A percentile compares a stretch with the other conserved stretches of the same genome.
Conservation (phyloP, 1,140 invertebrate genomes). For the Teleopsis dalmanni region DNA sequence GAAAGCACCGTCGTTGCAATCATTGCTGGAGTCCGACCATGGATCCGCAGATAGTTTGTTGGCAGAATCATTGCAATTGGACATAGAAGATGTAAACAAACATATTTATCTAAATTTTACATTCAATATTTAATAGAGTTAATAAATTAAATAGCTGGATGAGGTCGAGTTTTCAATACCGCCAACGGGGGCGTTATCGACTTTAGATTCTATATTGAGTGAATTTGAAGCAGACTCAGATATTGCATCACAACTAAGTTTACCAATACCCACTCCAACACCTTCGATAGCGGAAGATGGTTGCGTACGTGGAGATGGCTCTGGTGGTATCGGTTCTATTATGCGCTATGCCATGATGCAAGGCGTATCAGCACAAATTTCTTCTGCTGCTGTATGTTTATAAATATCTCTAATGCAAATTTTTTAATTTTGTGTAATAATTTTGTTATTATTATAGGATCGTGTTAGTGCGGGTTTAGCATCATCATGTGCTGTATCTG, state of each 20-base stretch:
- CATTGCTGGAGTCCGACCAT: conserved; percentile 56
- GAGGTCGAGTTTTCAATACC: conserved; percentile 80
- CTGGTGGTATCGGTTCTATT: conserved; percentile 56
- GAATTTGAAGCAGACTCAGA: conserved; percentile 59
- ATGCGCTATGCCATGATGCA: conserved; percentile 74
- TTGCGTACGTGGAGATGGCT: conserved; percentile 25
- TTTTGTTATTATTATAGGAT: conserved; percentile 52
- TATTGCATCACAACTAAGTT: conserved; percentile 47
- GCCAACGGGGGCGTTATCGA: conserved; percentile 65
- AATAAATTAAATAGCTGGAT: conserved; percentile 52
- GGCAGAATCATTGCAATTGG: conserved; percentile 50
- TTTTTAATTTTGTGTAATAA: not conserved
- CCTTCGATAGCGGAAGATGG: conserved; percentile 38
- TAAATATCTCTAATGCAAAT: not conserved
- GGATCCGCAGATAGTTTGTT: conserved; percentile 59
- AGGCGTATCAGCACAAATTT: conserved; percentile 78
- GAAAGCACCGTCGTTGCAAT: conserved; percentile 51
- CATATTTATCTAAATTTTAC: not conserved
- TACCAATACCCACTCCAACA: conserved; percentile 45
- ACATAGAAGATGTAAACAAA: conserved; percentile 57
- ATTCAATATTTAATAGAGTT: conserved; percentile 4
- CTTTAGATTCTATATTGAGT: conserved; percentile 77
- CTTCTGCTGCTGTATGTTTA: conserved; percentile 63
- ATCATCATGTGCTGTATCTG: conserved; percentile 68
- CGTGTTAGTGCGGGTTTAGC: conserved; percentile 82